Percentiles rank a stretch among this genome's conserved stretches.
Evolutionary conservation across 2,797 vertebrate genomes (phyloP).

Genomic region (Parauchenoglanis ngamensis): DNA sequence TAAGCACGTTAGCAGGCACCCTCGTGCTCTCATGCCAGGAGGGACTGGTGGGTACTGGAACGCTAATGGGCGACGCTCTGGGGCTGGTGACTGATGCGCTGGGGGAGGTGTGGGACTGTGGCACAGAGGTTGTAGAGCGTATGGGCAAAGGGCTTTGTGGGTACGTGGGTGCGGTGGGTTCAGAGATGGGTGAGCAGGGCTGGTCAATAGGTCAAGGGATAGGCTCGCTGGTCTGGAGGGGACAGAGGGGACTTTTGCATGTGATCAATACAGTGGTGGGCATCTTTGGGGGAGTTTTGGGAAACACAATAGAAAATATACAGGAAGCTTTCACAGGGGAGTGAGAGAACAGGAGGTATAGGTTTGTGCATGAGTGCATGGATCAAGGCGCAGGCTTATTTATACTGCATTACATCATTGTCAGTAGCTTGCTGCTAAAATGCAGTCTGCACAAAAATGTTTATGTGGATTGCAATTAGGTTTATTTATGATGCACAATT

Average conservation of each 20-base stretch:
- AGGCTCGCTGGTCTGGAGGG: slow-evolving; percentile 65
- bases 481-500: not conserved
- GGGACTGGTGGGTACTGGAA: slow-evolving; percentile 69
- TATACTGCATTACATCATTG: not conserved
- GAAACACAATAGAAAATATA: slow-evolving; percentile 51
- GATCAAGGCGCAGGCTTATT: not conserved
- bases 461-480: not conserved
- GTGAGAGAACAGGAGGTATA: slow-evolving; percentile 37
- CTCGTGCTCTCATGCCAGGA: slow-evolving; percentile 66
- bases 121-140: slow-evolving; percentile 58
- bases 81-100: slow-evolving; percentile 63
- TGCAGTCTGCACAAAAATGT: not conserved
- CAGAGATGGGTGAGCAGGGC: slow-evolving; percentile 72
- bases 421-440: not conserved
- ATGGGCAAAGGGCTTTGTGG: slow-evolving; percentile 68
- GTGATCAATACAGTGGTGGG: slow-evolving; percentile 51
- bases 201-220: slow-evolving; percentile 68
- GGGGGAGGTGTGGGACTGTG: slow-evolving; percentile 64
- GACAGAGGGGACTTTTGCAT: slow-evolving; percentile 63
- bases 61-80: slow-evolving; percentile 66
- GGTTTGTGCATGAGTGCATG: not conserved
- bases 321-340: slow-evolving; percentile 60
- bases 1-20: slow-evolving; percentile 64
- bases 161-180: slow-evolving; percentile 66
- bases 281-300: slow-evolving; percentile 59